These are phyloP conservation scores for Aporrectodea caliginosa DNA, from an alignment of 1,140 invertebrate species.

Conservation along the genomic window DNA sequence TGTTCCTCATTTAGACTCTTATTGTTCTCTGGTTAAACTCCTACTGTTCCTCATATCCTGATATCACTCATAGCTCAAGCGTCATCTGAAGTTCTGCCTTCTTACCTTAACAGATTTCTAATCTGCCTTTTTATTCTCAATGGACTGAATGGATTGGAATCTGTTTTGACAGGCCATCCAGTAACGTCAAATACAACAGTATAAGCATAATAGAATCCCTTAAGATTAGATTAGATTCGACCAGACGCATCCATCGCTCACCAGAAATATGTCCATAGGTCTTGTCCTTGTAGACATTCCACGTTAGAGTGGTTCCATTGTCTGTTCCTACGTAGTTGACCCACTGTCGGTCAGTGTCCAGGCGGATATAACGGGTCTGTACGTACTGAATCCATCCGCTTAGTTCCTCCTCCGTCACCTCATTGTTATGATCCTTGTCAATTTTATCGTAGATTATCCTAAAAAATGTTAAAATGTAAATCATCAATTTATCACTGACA, in stretches of 20 bases:
- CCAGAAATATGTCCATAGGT: slow-evolving; percentile 72
- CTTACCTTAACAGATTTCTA: no score
- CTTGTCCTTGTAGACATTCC: slow-evolving; percentile 77
- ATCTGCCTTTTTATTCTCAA: no score
- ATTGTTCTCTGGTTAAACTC: no score
- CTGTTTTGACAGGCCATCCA: no score
- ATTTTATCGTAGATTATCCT: slow-evolving; percentile 93
- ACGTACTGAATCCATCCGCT: slow-evolving; percentile 95
- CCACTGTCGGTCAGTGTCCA: slow-evolving; percentile 90
- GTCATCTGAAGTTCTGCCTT: no score
- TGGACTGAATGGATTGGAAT: no score
- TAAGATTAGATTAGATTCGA: no score
- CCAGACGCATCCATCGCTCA: neutral
- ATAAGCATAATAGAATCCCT: no score
- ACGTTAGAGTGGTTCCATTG: slow-evolving; percentile 67
- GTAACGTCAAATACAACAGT: no score
- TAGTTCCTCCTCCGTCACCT: slow-evolving; percentile 79
- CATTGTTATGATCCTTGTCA: slow-evolving; percentile 80
- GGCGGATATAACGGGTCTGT: slow-evolving; percentile 81
- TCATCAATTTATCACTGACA: neutral
- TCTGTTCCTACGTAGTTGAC: slow-evolving; percentile 72
- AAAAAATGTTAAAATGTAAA: slow-evolving; percentile 36
- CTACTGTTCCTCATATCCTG: no score
- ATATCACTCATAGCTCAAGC: no score
- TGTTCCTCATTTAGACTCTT: no score